These are phyloP conservation scores for Pipistrellus pipistrellus DNA, from an alignment of 2,797 vertebrate species.

Conservation along the genomic window DNA sequence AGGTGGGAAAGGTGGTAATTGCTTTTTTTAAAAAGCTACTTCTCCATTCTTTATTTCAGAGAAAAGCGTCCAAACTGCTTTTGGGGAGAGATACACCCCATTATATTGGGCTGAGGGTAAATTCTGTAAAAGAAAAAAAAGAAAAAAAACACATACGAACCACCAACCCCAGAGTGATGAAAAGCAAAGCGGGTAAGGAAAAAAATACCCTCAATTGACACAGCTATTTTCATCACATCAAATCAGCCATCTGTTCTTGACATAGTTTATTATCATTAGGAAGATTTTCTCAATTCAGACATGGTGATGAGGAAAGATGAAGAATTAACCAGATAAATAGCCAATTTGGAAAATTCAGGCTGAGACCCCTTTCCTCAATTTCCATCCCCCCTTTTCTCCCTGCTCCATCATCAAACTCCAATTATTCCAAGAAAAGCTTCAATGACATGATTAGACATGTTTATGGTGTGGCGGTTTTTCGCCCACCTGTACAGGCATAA, in stretches of 20 bases:
- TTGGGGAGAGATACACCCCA: not conserved
- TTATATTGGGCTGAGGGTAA: not conserved
- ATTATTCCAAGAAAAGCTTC: conserved; percentile 79
- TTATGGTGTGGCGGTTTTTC: conserved; percentile 66
- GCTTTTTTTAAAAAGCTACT: conserved; percentile 61
- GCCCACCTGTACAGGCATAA: conserved; percentile 59
- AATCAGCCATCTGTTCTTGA: conserved; percentile 85
- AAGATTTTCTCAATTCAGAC: conserved; percentile 83
- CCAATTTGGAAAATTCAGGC: conserved; percentile 83
- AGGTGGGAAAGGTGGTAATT: conserved; percentile 75
- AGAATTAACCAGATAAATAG: conserved; percentile 84
- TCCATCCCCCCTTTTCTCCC: conserved; percentile 66
- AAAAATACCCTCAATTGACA: conserved; percentile 83
- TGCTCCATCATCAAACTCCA: conserved; percentile 75
- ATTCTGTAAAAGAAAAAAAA: not conserved
- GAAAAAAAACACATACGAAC: conserved; percentile 8
- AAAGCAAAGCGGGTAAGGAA: conserved; percentile 77
- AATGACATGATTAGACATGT: conserved; percentile 72
- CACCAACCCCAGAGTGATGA: conserved; percentile 78
- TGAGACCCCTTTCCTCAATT: conserved; percentile 76
- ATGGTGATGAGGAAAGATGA: conserved; percentile 80
- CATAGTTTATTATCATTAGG: conserved; percentile 83
- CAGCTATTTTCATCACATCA: conserved; percentile 84
- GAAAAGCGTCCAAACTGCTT: conserved; percentile 43
- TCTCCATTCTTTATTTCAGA: conserved; percentile 57